Conservation (phyloP, 1,140 invertebrate genomes). For the Aphis craccivora region DNA sequence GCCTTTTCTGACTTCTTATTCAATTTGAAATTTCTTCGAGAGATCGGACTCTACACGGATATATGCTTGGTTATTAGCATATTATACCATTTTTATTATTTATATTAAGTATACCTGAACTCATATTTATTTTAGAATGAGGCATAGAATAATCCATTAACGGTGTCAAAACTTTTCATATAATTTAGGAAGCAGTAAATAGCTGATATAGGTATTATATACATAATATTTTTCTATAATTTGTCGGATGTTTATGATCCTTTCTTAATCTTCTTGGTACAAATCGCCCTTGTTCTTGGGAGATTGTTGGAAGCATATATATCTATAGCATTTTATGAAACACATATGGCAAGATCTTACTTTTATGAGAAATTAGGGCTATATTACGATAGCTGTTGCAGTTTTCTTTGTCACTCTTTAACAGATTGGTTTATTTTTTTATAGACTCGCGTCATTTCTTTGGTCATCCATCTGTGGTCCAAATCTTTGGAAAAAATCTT, state of each 20-base stretch:
- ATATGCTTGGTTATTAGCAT: too few species aligned
- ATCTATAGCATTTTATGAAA: constrained; percentile 18
- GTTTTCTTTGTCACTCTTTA: constrained; percentile 61
- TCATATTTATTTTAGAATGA: constrained; percentile 13
- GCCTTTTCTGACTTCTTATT: constrained; percentile 62
- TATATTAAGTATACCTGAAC: background rate
- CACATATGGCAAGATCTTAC: constrained; percentile 32
- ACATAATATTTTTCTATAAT: constrained; percentile 42
- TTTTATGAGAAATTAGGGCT: constrained; percentile 54
- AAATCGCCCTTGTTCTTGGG: constrained; percentile 44
- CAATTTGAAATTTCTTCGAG: constrained; percentile 58
- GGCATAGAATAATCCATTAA: constrained; percentile 41
- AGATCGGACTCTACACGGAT: too few species aligned
- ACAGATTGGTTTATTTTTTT: constrained; percentile 55
- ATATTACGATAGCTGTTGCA: constrained; percentile 62
- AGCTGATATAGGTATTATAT: constrained; percentile 46
- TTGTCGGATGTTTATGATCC: constrained; percentile 41
- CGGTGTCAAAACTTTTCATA: constrained; percentile 27
- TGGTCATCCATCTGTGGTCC: constrained; percentile 59
- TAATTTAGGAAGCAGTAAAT: constrained; percentile 49
- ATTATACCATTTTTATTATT: too few species aligned
- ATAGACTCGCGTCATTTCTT: constrained; percentile 59
- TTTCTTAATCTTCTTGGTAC: constrained; percentile 44
- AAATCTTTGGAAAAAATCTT: constrained; percentile 33
- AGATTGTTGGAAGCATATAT: constrained; percentile 26